These are phyloP conservation scores for Cantharis rustica DNA, from an alignment of 2,888 invertebrate genomes.

Conservation along the genomic window DNA sequence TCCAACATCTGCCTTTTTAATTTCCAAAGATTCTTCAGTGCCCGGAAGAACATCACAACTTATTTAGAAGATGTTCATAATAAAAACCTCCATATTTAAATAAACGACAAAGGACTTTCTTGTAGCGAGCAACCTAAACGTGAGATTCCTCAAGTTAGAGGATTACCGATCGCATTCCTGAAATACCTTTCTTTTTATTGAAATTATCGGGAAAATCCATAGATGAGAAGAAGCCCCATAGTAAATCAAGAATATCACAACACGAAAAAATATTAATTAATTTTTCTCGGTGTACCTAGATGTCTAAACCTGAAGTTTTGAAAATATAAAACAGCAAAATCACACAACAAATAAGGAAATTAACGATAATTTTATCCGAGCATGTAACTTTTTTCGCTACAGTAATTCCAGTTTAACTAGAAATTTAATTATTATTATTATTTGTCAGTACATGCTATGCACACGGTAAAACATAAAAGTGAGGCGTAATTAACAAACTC, in stretches of 20 bases:
- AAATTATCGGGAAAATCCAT: not conserved
- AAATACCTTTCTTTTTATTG: not conserved
- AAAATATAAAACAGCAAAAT: not conserved
- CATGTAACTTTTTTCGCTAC: not conserved
- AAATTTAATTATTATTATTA: not conserved
- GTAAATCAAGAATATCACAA: too few relatives aligned
- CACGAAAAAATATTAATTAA: not conserved
- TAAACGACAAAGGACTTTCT: not conserved
- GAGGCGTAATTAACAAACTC: not conserved
- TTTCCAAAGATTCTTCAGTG: slow-evolving; percentile 14
- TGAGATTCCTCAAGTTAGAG: not conserved
- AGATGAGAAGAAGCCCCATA: too few relatives aligned
- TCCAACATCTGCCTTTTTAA: slow-evolving; percentile 26
- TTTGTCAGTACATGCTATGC: not conserved
- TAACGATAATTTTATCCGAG: too few relatives aligned
- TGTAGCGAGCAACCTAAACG: not conserved
- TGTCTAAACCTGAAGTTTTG: not conserved
- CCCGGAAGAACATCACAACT: not conserved
- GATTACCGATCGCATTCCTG: not conserved
- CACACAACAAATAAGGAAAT: not conserved
- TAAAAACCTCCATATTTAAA: not conserved
- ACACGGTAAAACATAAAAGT: not conserved
- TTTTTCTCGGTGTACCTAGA: not conserved
- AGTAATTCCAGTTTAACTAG: not conserved
- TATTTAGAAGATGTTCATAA: not conserved